Evolutionary conservation across 2,888 invertebrate species (phyloP).

Genomic region (Cheilosia urbana): DNA sequence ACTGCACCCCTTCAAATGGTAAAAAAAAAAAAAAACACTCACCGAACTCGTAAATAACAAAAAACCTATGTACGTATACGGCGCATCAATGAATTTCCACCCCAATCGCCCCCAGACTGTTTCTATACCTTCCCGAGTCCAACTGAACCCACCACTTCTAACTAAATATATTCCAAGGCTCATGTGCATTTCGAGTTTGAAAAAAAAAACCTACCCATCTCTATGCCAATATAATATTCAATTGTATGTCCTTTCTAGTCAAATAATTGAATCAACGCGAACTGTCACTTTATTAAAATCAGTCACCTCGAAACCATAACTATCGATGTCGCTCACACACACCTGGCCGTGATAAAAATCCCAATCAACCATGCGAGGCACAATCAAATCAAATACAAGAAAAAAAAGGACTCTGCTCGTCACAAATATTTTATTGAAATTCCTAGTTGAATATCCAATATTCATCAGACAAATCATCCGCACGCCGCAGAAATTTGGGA

Average conservation of each 20-base stretch:
- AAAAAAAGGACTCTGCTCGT: not conserved
- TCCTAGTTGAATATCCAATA: conserved; percentile 19
- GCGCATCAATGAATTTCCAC: no score
- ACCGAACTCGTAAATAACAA: no score
- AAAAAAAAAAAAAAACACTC: no score
- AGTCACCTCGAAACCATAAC: conserved; percentile 28
- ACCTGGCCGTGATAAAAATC: not conserved
- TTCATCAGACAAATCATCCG: conserved; percentile 31
- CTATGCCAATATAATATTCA: not conserved
- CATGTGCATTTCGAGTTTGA: conserved; percentile 10
- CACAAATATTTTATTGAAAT: conserved; percentile 18
- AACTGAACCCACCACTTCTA: no score
- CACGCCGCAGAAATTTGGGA: conserved; percentile 1
- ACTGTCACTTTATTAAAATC: conserved; percentile 27
- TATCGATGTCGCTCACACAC: conserved; percentile 9
- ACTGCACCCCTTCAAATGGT: no score
- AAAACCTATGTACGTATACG: no score
- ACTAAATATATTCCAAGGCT: no score
- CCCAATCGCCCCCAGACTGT: no score
- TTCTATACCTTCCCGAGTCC: no score
- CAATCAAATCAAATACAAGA: not conserved
- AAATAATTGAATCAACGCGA: conserved; percentile 1
- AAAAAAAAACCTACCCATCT: not conserved
- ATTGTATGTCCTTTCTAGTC: not conserved
- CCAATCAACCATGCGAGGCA: not conserved